Conservation (phyloP, 2,888 invertebrate genomes). For the Agrotis puta region DNA sequence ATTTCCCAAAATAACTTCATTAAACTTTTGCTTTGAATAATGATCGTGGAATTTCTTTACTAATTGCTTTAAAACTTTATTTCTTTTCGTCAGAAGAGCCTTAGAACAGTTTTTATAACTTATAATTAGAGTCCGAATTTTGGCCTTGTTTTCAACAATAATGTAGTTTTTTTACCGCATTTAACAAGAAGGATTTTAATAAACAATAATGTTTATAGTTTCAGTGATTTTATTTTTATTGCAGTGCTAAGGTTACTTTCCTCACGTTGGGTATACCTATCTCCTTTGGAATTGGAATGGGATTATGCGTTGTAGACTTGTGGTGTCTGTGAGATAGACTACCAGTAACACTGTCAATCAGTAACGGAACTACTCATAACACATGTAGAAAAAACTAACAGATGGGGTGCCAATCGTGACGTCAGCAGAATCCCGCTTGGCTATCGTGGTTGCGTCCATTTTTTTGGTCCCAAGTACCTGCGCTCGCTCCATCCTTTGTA, state of each 20-base stretch:
- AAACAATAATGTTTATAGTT: background rate
- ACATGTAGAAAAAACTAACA: background rate
- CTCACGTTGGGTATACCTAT: background rate
- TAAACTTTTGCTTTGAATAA: slow-evolving; percentile 41
- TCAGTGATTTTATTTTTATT: background rate
- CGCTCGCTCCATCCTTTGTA: slow-evolving; percentile 16
- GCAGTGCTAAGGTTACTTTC: background rate
- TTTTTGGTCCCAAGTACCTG: slow-evolving; percentile 46
- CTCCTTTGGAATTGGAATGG: background rate
- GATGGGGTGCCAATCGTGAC: slow-evolving; percentile 14
- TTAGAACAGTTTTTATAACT: slow-evolving; percentile 24
- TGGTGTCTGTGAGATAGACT: background rate
- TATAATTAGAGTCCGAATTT: slow-evolving; percentile 43
- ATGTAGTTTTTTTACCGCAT: background rate
- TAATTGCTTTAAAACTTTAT: slow-evolving; percentile 56
- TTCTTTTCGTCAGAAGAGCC: slow-evolving; percentile 32
- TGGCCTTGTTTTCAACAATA: slow-evolving; percentile 12
- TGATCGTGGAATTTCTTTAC: slow-evolving; percentile 40
- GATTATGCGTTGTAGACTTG: no score
- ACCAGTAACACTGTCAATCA: background rate
- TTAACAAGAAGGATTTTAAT: background rate
- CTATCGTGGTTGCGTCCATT: slow-evolving; percentile 14
- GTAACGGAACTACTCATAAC: background rate
- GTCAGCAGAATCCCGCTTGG: slow-evolving; percentile 5
- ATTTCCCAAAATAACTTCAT: slow-evolving; percentile 33